Conservation (phyloP, 2,888 invertebrate species). For the Geotrupes spiniger region DNA sequence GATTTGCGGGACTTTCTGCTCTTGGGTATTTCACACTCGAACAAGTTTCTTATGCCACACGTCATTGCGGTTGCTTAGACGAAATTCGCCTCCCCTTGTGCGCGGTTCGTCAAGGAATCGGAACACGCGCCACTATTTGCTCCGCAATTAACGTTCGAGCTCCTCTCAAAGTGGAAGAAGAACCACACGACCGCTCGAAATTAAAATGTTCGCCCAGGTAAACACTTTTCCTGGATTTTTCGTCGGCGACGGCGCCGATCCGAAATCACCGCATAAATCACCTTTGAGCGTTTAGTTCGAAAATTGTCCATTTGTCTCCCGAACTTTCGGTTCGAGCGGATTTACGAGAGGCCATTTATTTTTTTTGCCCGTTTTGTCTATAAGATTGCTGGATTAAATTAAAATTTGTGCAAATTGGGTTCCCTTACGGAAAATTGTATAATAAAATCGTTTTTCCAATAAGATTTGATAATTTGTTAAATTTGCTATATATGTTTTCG, state of each 20-base stretch:
- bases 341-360: too few species aligned
- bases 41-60: constrained; percentile 26
- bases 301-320: background rate
- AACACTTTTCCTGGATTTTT: background rate
- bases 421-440: too few species aligned
- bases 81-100: constrained; percentile 24
- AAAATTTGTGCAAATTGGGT: too few species aligned
- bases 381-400: too few species aligned
- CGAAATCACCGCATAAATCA: background rate
- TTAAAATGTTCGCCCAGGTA: constrained; percentile 4
- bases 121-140: constrained; percentile 27
- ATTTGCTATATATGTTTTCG: too few species aligned
- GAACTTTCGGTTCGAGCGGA: constrained; percentile 1
- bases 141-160: constrained; percentile 26
- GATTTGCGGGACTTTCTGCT: too few species aligned
- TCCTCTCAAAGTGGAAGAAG: constrained; percentile 17
- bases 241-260: constrained; percentile 3
- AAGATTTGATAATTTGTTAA: too few species aligned
- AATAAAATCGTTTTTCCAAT: too few species aligned
- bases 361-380: too few species aligned
- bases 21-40: constrained; percentile 19
- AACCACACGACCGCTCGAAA: background rate
- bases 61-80: constrained; percentile 27
- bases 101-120: constrained; percentile 26
- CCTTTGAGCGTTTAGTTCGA: background rate